Conservation (phyloP, 1,140 invertebrate species). For the Drosophila melanica region DNA sequence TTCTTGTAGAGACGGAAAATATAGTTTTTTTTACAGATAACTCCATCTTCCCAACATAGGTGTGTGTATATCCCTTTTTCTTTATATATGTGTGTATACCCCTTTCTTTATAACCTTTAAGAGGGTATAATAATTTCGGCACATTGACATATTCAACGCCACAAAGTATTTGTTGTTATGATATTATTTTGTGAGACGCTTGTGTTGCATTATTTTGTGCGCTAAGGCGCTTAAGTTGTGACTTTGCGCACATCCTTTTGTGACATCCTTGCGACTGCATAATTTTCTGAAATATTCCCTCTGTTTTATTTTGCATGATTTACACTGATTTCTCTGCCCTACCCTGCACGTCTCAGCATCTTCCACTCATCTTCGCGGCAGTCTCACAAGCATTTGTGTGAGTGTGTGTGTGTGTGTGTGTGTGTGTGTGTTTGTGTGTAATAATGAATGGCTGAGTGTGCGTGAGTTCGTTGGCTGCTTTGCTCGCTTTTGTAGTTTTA, state of each 20-base stretch:
- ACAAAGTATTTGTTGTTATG: no score
- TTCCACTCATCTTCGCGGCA: slow-evolving; percentile 22
- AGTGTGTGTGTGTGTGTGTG: slow-evolving; percentile 3
- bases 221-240: slow-evolving; percentile 49
- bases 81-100: no score
- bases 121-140: no score
- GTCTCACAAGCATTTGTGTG: slow-evolving; percentile 17
- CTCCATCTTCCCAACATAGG: no score
- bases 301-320: slow-evolving; percentile 71
- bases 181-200: slow-evolving; percentile 35
- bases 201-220: slow-evolving; percentile 63
- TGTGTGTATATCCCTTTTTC: no score
- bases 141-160: no score
- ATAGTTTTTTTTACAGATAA: no score
- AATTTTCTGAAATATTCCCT: slow-evolving; percentile 65
- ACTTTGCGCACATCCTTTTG: slow-evolving; percentile 60
- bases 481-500: slow-evolving; percentile 74
- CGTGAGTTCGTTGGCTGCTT: slow-evolving; percentile 32
- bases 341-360: slow-evolving; percentile 1
- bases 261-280: slow-evolving; percentile 64
- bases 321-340: slow-evolving; percentile 63
- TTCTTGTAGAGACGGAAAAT: no score
- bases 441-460: no score
- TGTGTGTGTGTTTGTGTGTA: slow-evolving; percentile 9
- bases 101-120: no score